Conservation (phyloP, 35 echinoderm and acorn worm genomes). For the Heliocidaris tuberculata region DNA sequence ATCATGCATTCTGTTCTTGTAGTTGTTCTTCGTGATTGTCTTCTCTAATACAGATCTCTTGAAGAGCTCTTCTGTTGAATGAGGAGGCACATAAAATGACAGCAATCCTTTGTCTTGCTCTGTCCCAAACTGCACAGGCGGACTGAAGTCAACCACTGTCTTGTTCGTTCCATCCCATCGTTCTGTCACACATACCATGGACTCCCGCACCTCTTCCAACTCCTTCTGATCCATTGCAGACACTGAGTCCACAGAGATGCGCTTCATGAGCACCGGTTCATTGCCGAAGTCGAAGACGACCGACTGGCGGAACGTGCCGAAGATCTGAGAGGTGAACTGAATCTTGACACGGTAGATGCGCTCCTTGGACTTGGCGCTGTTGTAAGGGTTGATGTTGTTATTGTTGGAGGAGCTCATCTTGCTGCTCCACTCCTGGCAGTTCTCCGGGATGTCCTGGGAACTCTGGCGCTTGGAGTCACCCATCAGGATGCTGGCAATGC, state of each 20-base stretch:
- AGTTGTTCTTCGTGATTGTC: slow-evolving; percentile 91
- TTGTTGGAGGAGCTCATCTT: slow-evolving; percentile 65
- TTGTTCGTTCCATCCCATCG: slow-evolving; percentile 86
- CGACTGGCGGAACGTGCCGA: slow-evolving; percentile 97
- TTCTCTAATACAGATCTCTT: slow-evolving; percentile 83
- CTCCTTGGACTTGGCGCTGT: slow-evolving; percentile 70
- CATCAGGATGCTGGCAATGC: slow-evolving; percentile 70
- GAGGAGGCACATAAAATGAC: slow-evolving; percentile 75
- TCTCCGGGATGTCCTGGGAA: slow-evolving; percentile 69
- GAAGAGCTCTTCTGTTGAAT: slow-evolving; percentile 80
- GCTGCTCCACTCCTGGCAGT: slow-evolving; percentile 93
- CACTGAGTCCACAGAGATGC: slow-evolving; percentile 86
- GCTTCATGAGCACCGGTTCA: slow-evolving; percentile 80
- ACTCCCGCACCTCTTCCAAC: slow-evolving; percentile 80
- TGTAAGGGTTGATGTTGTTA: slow-evolving; percentile 30
- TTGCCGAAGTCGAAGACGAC: slow-evolving; percentile 92
- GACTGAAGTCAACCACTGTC: slow-evolving; percentile 72
- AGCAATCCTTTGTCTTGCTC: slow-evolving; percentile 81
- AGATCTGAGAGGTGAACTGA: slow-evolving; percentile 96
- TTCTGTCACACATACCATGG: slow-evolving; percentile 69
- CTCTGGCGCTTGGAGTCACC: slow-evolving; percentile 82
- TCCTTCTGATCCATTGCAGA: slow-evolving; percentile 77
- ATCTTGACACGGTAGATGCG: slow-evolving; percentile 90
- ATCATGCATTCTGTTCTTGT: slow-evolving; percentile 88
- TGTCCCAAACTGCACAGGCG: slow-evolving; percentile 63